These are phyloP conservation scores for Calvadosia cruxmelitensis DNA, from an alignment of 30 jellyfish, hydroid and myxozoan genomes.

Conservation along the genomic window DNA sequence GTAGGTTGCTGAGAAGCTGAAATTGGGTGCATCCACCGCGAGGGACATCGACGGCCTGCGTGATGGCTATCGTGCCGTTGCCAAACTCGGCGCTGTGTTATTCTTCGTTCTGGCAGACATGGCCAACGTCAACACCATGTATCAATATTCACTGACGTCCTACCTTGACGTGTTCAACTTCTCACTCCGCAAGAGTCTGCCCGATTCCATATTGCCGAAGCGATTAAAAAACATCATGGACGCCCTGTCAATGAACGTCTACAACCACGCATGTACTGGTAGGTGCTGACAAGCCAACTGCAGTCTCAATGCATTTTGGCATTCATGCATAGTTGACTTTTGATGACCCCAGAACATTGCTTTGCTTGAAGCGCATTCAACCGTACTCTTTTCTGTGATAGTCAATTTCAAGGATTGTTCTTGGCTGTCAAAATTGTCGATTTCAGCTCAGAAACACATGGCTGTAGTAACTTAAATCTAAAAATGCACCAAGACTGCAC, in stretches of 20 bases:
- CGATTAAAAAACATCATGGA: constrained; percentile 86
- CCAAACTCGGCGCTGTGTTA: constrained; percentile 92
- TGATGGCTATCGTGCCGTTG: constrained; percentile 95
- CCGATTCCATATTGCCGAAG: constrained; percentile 79
- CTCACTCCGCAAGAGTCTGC: constrained; percentile 77
- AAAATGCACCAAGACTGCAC: too few species aligned
- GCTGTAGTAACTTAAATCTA: too few species aligned
- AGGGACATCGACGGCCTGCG: constrained; percentile 83
- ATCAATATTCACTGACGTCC: constrained; percentile 78
- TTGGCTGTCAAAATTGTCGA: too few species aligned
- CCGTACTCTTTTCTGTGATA: too few species aligned
- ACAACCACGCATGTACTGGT: constrained; percentile 98
- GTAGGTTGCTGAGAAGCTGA: constrained; percentile 96
- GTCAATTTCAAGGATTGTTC: too few species aligned
- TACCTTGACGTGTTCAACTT: constrained; percentile 77
- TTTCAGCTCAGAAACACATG: too few species aligned
- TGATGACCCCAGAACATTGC: too few species aligned
- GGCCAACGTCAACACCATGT: constrained; percentile 93
- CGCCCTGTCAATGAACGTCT: constrained; percentile 64
- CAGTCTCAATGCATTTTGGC: too few species aligned
- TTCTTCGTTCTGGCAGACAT: constrained; percentile 89
- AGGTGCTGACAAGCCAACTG: not conserved
- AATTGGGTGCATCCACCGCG: constrained; percentile 97
- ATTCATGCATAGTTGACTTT: too few species aligned
- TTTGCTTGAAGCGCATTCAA: too few species aligned